phyloP scores from a whole-genome alignment of 2,113 vertebrate species.

The Mohoua ochrocephala region DNA sequence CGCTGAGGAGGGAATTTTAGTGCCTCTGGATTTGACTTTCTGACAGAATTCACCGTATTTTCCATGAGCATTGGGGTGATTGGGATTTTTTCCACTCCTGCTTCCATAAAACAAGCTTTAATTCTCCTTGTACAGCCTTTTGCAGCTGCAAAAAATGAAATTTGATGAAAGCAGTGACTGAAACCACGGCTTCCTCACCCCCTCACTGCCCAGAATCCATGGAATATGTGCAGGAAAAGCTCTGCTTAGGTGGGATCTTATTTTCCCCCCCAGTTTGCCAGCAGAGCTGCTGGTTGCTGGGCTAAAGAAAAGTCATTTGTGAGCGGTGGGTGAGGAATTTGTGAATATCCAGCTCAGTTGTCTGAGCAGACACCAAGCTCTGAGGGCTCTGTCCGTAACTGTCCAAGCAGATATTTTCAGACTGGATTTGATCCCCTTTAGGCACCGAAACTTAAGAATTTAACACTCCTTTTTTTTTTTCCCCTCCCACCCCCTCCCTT shows the following conservation, averaged over 20 bases:
- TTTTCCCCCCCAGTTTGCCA: neutral
- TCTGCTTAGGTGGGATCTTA: neutral
- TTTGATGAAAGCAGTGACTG: neutral
- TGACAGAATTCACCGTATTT: neutral
- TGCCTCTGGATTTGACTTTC: neutral
- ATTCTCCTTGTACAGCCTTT: neutral
- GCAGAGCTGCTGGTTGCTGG: neutral
- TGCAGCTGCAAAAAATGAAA: neutral
- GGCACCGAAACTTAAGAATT: neutral
- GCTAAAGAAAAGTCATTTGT: neutral
- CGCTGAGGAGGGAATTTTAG: neutral
- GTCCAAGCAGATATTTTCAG: neutral
- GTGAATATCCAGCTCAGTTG: neutral
- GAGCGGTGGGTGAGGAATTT: neutral
- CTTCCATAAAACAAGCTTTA: neutral
- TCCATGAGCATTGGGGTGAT: neutral
- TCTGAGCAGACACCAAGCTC: neutral
- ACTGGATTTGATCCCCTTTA: neutral
- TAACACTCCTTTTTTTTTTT: neutral
- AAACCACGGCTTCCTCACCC: neutral
- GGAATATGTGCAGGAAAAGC: neutral
- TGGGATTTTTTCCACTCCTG: neutral
- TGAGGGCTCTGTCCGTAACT: neutral
- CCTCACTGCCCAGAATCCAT: neutral
- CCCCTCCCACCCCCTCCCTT: accelerated